Percentiles rank a stretch among this genome's conserved stretches.
phyloP scores from a whole-genome alignment of 2,888 invertebrate genomes.

The Sussaba pulchella region DNA sequence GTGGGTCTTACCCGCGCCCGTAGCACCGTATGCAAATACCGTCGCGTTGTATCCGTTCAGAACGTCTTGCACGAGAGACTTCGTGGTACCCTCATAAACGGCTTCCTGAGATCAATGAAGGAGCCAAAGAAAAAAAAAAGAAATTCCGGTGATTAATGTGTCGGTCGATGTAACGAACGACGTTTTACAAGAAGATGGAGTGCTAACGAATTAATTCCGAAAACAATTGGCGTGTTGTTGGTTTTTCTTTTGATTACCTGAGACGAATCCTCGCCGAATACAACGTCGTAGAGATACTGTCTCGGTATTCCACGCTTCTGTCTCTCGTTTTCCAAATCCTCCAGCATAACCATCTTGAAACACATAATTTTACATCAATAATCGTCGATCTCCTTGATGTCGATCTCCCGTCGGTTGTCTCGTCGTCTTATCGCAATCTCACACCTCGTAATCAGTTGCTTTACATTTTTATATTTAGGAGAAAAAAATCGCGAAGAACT shows the following conservation, averaged over 20 bases:
- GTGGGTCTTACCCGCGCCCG: conserved; percentile 96
- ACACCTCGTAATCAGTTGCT: neutral
- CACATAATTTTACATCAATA: neutral
- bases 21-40: conserved; percentile 98
- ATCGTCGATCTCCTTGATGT: too few relatives aligned
- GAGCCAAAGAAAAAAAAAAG: conserved; percentile 33
- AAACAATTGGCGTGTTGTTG: neutral
- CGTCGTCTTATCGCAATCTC: neutral
- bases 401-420: neutral
- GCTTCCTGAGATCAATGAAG: conserved; percentile 86
- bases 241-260: conserved; percentile 87
- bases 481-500: too few relatives aligned
- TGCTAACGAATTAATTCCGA: neutral
- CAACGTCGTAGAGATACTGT: conserved; percentile 95
- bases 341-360: conserved; percentile 88
- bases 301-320: conserved; percentile 90
- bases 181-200: neutral
- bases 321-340: conserved; percentile 87
- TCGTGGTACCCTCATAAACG: conserved; percentile 95
- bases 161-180: neutral
- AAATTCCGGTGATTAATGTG: conserved; percentile 19
- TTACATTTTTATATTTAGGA: neutral
- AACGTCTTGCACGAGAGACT: conserved; percentile 93
- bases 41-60: conserved; percentile 96
- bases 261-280: conserved; percentile 94